Evolutionary conservation across 2,888 invertebrate genomes (phyloP), one percentile per base, ranked within the genome.

Genomic region (Spatulosminthurus flaviceps): DNA sequence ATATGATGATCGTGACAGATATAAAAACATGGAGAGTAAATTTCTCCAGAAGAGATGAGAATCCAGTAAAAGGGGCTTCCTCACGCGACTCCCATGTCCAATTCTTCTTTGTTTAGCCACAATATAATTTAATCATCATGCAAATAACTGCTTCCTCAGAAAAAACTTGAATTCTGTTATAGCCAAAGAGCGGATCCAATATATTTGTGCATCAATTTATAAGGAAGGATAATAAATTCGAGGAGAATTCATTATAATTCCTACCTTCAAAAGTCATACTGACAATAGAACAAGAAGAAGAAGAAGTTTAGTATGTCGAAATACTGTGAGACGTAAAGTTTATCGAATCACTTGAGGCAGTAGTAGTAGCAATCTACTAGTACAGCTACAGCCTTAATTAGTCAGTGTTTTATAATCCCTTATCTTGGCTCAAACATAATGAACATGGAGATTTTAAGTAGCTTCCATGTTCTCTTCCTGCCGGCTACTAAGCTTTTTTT

Each of bases 1-100:
- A 34, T 9, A 34, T 34, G 4, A 34, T 9, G 34, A 34, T 9
- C 4, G 34, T 7, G 9, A 7, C 34, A 34, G 4, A 34, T 9
- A 4, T 9, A 34, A 4, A 34, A 34, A 7, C 9, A 34, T 34
- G 16, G 60, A 60, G 7, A 7, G 60, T 5, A 64, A 64, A 24
- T 64, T 19, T 2, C 2, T 22, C 22, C 24, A 64, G 26, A 9
- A 64, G 22, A 64, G 64, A 22, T 24, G 64, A 64, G 26, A 64
- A 64, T 64, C 22, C 13, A 64, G 64, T 1, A 64, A 64, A 64
- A 51, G 51, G 16, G 9, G 26, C 60, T 16, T 73, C 73, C 73
- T 73, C 73, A 73, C 73, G 73, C 73, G 29, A 73, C 73, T 73
- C 73, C 73, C 73, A 73, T 73, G 51, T 73, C 60, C 24, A 73